Evolutionary conservation across 2,113 vertebrate species (phyloP).

Genomic region (Ophiodon elongatus): DNA sequence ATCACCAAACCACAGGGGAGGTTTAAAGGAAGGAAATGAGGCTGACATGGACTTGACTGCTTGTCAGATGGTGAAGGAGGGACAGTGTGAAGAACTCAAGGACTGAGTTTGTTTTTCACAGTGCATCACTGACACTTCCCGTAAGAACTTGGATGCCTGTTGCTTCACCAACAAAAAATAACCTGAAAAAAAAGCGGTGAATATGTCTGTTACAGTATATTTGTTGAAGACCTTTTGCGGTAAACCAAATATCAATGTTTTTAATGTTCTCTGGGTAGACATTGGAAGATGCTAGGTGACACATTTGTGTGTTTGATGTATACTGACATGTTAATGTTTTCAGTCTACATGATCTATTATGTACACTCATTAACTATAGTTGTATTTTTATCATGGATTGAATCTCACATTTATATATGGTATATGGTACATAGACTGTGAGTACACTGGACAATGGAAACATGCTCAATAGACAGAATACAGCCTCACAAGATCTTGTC

Average conservation of each 20-base stretch:
- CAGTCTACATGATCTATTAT: conserved; percentile 53
- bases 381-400: conserved; percentile 41
- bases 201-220: conserved; percentile 33
- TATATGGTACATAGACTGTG: conserved; percentile 74
- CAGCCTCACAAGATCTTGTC: conserved; percentile 15
- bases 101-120: conserved; percentile 61
- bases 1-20: conserved; percentile 50
- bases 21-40: conserved; percentile 42
- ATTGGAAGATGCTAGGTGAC: conserved; percentile 28
- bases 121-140: conserved; percentile 50
- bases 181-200: conserved; percentile 49
- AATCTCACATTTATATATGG: conserved; percentile 63
- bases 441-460: conserved; percentile 79
- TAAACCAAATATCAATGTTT: conserved; percentile 52
- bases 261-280: conserved; percentile 33
- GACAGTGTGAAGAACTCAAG: conserved; percentile 60
- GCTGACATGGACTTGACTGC: conserved; percentile 57
- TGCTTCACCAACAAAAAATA: conserved; percentile 38
- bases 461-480: conserved; percentile 48
- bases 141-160: conserved; percentile 44
- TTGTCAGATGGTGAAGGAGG: conserved; percentile 61
- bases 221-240: conserved; percentile 32
- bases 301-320: conserved; percentile 47
- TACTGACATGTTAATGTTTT: conserved; percentile 45
- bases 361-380: conserved; percentile 50